A percentile compares a stretch with the other conserved stretches of the same genome.
Conservation (phyloP, 2,888 invertebrate species). For the Netelia virgata region DNA sequence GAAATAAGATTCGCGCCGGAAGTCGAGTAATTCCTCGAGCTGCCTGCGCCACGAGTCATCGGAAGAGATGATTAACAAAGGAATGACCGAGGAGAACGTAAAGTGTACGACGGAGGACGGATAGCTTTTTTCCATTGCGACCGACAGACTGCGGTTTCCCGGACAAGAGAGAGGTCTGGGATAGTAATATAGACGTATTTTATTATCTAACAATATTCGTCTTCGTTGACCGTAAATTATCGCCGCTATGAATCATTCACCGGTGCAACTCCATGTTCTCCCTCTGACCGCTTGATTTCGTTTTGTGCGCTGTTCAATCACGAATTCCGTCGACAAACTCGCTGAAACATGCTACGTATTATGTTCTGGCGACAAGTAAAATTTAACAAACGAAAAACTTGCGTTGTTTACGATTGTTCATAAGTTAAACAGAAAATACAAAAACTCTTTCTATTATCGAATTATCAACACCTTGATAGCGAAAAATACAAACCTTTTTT, state of each 20-base stretch:
- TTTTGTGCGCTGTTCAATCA: not conserved
- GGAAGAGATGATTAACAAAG: conserved; percentile 56
- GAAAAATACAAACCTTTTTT: no score
- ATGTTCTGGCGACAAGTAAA: no score
- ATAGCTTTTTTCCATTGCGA: conserved; percentile 41
- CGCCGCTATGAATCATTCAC: conserved; percentile 38
- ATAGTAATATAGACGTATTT: not conserved
- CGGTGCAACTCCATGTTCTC: conserved; percentile 30
- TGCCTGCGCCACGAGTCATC: conserved; percentile 55
- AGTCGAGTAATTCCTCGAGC: conserved; percentile 60
- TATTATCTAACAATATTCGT: conserved; percentile 41
- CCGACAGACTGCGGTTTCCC: conserved; percentile 58
- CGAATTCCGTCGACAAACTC: not conserved
- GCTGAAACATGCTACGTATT: no score
- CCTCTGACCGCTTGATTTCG: not conserved
- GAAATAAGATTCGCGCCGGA: conserved; percentile 64
- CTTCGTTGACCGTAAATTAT: conserved; percentile 36
- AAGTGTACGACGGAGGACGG: conserved; percentile 15
- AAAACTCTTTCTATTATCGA: no score
- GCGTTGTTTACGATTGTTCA: no score
- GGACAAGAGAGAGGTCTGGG: not conserved
- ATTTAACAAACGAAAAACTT: no score
- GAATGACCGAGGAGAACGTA: conserved; percentile 32
- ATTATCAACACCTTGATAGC: no score
- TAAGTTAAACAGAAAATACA: no score